Percentiles rank a stretch among this genome's conserved stretches.
phyloP scores from a whole-genome alignment of 2,797 vertebrate genomes.

The Poeciliopsis presidionis region DNA sequence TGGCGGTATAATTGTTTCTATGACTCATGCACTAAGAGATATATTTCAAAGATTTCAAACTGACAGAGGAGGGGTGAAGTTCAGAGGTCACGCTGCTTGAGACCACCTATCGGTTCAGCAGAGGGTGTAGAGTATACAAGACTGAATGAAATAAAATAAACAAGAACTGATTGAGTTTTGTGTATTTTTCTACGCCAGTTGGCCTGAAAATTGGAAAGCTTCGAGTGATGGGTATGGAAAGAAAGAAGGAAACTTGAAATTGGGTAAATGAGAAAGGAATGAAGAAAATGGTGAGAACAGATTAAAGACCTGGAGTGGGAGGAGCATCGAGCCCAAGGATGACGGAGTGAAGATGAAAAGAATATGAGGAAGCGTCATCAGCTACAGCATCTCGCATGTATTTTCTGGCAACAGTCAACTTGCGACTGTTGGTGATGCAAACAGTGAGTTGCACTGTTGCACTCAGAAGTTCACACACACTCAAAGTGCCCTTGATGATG shows the following conservation, averaged over 20 bases:
- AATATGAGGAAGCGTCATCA: constrained; percentile 14
- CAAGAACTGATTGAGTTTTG: not conserved
- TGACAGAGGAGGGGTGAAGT: constrained; percentile 37
- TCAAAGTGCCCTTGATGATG: not conserved
- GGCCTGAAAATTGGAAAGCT: not conserved
- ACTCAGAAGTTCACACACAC: not conserved
- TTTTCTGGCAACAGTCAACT: not conserved
- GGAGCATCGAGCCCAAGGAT: constrained; percentile 26
- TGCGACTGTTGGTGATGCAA: not conserved
- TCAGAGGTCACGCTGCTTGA: constrained; percentile 49
- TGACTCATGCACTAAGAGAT: constrained; percentile 1
- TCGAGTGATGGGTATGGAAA: not conserved
- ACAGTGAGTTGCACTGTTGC: not conserved
- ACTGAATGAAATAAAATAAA: not conserved
- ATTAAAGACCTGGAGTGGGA: constrained; percentile 28
- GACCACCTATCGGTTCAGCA: constrained; percentile 7
- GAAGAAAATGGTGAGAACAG: constrained; percentile 20
- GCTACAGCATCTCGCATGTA: constrained; percentile 41
- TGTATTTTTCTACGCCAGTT: not conserved
- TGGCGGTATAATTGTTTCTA: not conserved
- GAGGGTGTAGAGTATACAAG: not conserved
- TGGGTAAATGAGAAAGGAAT: constrained; percentile 9
- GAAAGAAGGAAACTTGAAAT: constrained; percentile 6
- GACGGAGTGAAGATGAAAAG: constrained; percentile 27
- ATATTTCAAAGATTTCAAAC: constrained; percentile 6